Conservation (phyloP, 1,140 invertebrate genomes). For the Oscheius sp. region DNA sequence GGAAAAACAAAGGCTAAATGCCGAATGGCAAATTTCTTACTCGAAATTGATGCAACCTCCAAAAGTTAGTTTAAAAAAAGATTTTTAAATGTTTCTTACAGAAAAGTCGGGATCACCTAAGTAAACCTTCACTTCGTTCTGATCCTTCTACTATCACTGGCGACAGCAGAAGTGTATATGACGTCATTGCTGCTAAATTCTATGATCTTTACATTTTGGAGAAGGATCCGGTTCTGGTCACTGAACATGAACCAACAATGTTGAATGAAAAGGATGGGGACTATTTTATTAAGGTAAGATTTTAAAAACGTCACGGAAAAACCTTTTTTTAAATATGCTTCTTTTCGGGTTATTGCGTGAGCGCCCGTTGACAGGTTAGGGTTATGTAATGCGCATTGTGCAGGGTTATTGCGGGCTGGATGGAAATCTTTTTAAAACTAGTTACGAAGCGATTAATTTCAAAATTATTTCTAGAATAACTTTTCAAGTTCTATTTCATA, state of each 20-base stretch:
- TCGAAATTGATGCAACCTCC: conserved; percentile 3
- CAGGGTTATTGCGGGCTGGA: too few species aligned
- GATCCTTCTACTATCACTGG: conserved; percentile 16
- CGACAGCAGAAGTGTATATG: not conserved
- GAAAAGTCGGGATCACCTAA: conserved; percentile 26
- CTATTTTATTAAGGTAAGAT: not conserved
- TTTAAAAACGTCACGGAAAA: too few species aligned
- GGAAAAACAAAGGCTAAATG: conserved; percentile 27
- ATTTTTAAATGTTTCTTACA: too few species aligned
- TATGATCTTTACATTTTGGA: conserved; percentile 15
- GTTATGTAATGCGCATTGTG: too few species aligned
- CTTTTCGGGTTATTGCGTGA: too few species aligned
- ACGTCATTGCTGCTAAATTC: not conserved
- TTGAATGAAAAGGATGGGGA: conserved; percentile 10
- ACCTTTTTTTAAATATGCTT: too few species aligned
- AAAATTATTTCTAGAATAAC: too few species aligned
- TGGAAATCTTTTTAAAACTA: too few species aligned
- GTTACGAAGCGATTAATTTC: too few species aligned
- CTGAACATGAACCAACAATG: conserved; percentile 17
- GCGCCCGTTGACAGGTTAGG: too few species aligned
- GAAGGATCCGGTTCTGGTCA: conserved; percentile 43
- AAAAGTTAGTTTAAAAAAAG: too few species aligned
- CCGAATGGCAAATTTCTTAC: conserved; percentile 35
- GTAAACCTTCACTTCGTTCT: not conserved
- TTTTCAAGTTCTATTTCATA: too few species aligned